phyloP scores from a whole-genome alignment of 2,888 invertebrate genomes.

The Andrena bicolor region DNA sequence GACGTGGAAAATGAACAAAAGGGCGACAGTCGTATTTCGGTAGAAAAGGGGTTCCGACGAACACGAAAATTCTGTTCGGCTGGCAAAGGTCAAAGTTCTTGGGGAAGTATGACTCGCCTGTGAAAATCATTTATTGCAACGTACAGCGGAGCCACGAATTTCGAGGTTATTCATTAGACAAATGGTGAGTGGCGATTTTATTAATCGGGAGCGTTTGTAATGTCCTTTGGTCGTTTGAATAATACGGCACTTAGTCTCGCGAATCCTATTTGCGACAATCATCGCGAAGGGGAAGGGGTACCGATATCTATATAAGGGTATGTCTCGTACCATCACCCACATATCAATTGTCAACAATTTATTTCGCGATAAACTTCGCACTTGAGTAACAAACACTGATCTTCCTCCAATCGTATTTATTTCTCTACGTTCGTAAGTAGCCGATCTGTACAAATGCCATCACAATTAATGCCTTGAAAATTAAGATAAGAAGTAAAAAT shows the following conservation, averaged over 20 bases:
- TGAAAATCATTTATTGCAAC: slow-evolving; percentile 14
- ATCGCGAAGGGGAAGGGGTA: slow-evolving; percentile 47
- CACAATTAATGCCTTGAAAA: background rate
- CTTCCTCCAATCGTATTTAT: slow-evolving; percentile 21
- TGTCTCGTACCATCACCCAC: slow-evolving; percentile 34
- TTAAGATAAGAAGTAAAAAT: background rate
- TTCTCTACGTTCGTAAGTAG: background rate
- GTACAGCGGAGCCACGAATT: background rate
- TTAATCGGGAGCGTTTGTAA: background rate
- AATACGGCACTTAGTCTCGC: slow-evolving; percentile 14
- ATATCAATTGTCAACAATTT: slow-evolving; percentile 32
- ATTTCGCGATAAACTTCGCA: slow-evolving; percentile 18
- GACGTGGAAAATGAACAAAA: slow-evolving; percentile 48
- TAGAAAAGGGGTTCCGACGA: background rate
- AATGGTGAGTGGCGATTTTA: slow-evolving; percentile 57
- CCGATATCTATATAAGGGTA: slow-evolving; percentile 63
- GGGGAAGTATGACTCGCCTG: slow-evolving; percentile 5
- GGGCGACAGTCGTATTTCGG: background rate
- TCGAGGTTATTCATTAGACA: slow-evolving; percentile 32
- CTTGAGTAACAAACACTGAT: slow-evolving; percentile 1
- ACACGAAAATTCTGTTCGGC: background rate
- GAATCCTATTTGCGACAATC: slow-evolving; percentile 20
- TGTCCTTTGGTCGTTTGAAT: background rate
- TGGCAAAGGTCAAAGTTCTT: background rate
- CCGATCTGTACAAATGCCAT: background rate